phyloP scores from a whole-genome alignment of 2,113 vertebrate genomes.

The Oreotragus oreotragus region DNA sequence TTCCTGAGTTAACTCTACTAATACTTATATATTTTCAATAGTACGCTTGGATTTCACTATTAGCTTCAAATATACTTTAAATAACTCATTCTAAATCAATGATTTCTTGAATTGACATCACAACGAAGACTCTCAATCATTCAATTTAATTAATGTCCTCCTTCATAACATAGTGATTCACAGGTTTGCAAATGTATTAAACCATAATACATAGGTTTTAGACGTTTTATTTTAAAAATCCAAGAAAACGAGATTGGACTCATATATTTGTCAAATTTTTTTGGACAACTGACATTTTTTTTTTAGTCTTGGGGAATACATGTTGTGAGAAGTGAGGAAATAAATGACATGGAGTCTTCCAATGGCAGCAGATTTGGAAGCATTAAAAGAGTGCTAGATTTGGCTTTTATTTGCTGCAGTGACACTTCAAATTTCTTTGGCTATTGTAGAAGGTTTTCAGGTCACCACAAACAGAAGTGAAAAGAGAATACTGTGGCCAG shows the following conservation, averaged over 20 bases:
- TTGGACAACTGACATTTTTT: not conserved
- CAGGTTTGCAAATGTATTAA: not conserved
- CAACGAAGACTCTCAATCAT: not conserved
- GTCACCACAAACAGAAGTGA: constrained; percentile 31
- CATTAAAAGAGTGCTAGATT: not conserved
- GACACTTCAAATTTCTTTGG: not conserved
- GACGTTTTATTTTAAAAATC: not conserved
- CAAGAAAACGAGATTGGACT: not conserved
- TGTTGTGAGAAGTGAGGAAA: not conserved
- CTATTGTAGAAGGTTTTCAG: constrained; percentile 19
- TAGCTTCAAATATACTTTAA: not conserved
- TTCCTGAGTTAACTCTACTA: not conserved
- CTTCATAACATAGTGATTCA: not conserved
- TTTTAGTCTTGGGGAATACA: not conserved
- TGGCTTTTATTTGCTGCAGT: constrained; percentile 13
- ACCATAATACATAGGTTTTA: not conserved
- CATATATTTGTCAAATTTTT: not conserved
- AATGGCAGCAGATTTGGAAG: not conserved
- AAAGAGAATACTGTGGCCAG: not conserved
- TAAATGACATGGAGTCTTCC: not conserved
- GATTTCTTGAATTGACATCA: not conserved
- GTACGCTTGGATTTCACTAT: not conserved
- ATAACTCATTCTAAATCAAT: not conserved
- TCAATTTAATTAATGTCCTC: not conserved
- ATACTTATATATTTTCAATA: not conserved